Conservation (phyloP, 2,113 vertebrate genomes). For the Vanacampus margaritifer region DNA sequence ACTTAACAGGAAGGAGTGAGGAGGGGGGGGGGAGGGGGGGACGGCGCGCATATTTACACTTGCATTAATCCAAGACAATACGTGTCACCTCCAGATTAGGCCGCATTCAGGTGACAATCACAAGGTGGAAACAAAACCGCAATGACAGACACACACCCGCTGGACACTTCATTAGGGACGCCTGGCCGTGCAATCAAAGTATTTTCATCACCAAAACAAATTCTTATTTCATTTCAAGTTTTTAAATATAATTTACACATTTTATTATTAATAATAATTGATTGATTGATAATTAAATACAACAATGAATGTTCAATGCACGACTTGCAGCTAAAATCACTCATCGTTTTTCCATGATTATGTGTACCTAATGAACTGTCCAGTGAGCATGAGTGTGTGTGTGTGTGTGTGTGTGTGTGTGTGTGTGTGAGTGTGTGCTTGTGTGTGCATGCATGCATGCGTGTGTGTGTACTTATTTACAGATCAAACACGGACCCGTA, state of each 20-base stretch:
- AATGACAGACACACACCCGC: neutral
- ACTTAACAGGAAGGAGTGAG: slow-evolving; percentile 65
- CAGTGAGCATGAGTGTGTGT: no score
- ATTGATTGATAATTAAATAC: no score
- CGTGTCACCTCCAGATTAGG: slow-evolving; percentile 57
- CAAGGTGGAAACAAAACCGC: neutral
- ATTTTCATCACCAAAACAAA: neutral
- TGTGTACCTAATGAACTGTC: neutral
- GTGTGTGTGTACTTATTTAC: neutral
- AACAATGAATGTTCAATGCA: no score
- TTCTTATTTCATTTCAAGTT: no score
- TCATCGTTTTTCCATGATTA: no score
- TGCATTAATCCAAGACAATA: slow-evolving; percentile 67
- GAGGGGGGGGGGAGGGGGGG: slow-evolving; percentile 11
- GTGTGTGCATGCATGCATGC: neutral
- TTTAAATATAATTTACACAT: neutral
- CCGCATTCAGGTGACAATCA: slow-evolving; percentile 61
- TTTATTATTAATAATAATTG: no score
- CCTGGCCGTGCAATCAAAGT: neutral
- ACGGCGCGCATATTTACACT: slow-evolving; percentile 56
- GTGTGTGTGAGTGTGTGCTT: no score
- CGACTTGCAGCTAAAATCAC: no score
- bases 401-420: no score
- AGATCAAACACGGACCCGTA: neutral
- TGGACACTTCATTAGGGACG: neutral